A percentile compares a stretch with the other conserved stretches of the same genome.
phyloP scores from a whole-genome alignment of 2,797 vertebrate genomes.

The Schizothorax lantsangensis region DNA sequence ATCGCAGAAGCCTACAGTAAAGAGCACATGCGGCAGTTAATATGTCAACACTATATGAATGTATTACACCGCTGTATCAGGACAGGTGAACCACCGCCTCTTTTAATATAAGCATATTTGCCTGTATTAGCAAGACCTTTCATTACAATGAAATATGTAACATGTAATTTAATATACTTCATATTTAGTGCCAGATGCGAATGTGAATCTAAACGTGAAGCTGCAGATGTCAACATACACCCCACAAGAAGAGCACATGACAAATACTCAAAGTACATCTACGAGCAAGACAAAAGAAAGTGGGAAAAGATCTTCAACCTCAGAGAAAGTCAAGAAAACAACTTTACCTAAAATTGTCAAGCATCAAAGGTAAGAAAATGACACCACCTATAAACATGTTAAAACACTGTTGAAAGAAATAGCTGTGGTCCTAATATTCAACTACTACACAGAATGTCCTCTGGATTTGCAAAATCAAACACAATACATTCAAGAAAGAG shows the following conservation, averaged over 20 bases:
- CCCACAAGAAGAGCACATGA: background rate
- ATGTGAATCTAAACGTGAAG: background rate
- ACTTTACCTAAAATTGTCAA: constrained; percentile 61
- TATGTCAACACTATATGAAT: constrained; percentile 78
- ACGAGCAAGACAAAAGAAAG: constrained; percentile 29
- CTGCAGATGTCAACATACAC: background rate
- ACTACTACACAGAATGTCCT: constrained; percentile 33
- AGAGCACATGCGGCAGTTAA: constrained; percentile 68
- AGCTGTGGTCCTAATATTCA: background rate
- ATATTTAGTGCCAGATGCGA: constrained; percentile 12
- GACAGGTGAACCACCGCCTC: constrained; percentile 59
- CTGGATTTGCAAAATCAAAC: constrained; percentile 43
- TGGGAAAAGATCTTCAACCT: constrained; percentile 14
- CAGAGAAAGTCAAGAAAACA: constrained; percentile 36
- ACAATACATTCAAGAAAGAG: background rate
- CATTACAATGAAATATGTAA: background rate
- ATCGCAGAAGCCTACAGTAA: constrained; percentile 72
- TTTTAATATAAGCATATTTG: background rate
- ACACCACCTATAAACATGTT: background rate
- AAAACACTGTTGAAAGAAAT: background rate
- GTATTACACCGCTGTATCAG: constrained; percentile 67
- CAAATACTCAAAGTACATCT: background rate
- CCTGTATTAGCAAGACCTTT: background rate
- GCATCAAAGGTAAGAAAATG: constrained; percentile 53
- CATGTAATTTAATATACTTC: background rate